These are phyloP conservation scores for Mus minutoides DNA, from an alignment of 2,797 vertebrate species.

Conservation along the genomic window DNA sequence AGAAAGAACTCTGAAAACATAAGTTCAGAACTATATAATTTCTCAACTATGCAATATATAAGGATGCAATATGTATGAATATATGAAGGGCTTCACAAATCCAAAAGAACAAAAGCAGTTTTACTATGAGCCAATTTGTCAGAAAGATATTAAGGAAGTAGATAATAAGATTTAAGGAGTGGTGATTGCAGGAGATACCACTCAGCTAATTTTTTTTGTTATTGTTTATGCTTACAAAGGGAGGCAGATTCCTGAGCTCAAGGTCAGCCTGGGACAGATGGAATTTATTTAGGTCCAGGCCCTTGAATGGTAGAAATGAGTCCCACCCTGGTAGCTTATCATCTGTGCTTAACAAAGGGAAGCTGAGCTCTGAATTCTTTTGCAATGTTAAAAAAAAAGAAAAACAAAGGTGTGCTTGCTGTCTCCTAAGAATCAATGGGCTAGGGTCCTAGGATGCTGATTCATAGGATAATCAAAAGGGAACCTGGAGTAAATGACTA, in stretches of 20 bases:
- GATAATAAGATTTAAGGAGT: neutral
- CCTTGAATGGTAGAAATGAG: neutral
- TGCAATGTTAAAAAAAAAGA: neutral
- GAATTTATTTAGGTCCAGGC: neutral
- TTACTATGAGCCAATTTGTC: neutral
- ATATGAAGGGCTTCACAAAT: neutral
- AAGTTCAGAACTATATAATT: neutral
- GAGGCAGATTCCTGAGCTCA: neutral
- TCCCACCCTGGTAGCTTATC: neutral
- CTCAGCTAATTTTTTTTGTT: neutral
- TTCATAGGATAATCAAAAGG: neutral
- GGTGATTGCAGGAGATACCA: neutral
- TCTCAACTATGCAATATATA: neutral
- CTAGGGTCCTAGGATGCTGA: neutral
- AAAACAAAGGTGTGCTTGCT: neutral
- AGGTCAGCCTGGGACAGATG: neutral
- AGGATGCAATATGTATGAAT: neutral
- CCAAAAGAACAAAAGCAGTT: neutral
- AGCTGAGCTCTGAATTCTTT: neutral
- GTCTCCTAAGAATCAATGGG: neutral
- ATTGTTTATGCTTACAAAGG: neutral
- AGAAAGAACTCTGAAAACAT: neutral
- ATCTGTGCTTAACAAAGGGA: neutral
- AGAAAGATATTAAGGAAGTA: neutral
- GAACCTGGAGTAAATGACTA: neutral